Conservation (phyloP, 1,140 invertebrate species). For the Wasmannia auropunctata region DNA sequence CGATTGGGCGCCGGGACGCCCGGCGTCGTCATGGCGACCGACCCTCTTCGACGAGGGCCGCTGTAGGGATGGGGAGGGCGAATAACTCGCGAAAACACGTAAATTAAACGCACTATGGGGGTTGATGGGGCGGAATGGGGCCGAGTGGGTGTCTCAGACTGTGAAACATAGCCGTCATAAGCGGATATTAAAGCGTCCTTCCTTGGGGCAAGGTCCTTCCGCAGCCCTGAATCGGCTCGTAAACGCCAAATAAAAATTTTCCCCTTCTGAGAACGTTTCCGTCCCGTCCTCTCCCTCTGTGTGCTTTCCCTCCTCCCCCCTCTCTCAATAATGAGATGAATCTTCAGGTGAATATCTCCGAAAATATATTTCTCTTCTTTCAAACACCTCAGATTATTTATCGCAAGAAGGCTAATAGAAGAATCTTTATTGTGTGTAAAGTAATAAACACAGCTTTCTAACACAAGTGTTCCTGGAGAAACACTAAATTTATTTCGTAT, state of each 20-base stretch:
- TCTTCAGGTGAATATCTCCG: slow-evolving; percentile 20
- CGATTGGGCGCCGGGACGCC: slow-evolving; percentile 77
- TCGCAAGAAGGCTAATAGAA: not conserved
- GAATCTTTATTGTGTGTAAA: not conserved
- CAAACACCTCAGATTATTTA: not conserved
- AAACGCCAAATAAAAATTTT: slow-evolving; percentile 65
- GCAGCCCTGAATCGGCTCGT: slow-evolving; percentile 49
- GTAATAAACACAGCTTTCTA: not conserved
- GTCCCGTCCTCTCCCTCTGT: not conserved
- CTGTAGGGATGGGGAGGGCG: slow-evolving; percentile 70
- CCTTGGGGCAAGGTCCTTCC: slow-evolving; percentile 43
- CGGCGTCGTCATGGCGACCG: slow-evolving; percentile 75
- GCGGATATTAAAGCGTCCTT: slow-evolving; percentile 81
- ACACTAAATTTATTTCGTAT: not conserved
- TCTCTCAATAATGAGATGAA: slow-evolving; percentile 30
- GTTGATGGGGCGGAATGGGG: slow-evolving; percentile 83
- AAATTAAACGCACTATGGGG: slow-evolving; percentile 84
- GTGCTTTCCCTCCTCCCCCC: not conserved
- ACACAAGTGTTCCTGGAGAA: not conserved
- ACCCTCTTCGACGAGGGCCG: slow-evolving; percentile 69
- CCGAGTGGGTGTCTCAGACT: slow-evolving; percentile 76
- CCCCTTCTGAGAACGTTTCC: slow-evolving; percentile 9
- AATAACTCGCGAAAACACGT: slow-evolving; percentile 85
- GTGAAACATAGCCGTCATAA: slow-evolving; percentile 83
- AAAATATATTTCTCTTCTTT: not conserved